phyloP scores from a whole-genome alignment of 2,888 invertebrate genomes.

The Drosophila fungiperda region DNA sequence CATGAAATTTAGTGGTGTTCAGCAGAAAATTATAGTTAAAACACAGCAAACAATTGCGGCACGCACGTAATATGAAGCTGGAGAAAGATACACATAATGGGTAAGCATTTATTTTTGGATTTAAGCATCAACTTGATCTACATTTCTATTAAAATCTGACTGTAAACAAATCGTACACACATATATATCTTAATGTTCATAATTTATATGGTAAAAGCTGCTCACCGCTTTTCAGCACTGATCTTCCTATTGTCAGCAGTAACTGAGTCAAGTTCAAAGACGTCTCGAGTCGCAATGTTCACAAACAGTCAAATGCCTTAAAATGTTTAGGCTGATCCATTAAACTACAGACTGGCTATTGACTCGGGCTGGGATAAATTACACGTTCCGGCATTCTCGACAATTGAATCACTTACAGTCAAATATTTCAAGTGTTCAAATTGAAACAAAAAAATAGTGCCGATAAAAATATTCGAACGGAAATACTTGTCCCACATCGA shows the following conservation, averaged over 20 bases:
- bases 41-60: constrained; percentile 64
- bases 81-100: constrained; percentile 25
- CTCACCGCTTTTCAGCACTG: constrained; percentile 7
- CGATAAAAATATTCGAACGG: background rate
- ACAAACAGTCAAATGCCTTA: constrained; percentile 46
- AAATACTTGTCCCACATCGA: background rate
- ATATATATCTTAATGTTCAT: background rate
- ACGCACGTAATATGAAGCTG: constrained; percentile 21
- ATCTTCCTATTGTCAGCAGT: background rate
- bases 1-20: constrained; percentile 62
- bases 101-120: constrained; percentile 54
- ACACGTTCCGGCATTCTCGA: constrained; percentile 10
- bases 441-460: background rate
- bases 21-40: constrained; percentile 63
- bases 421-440: background rate
- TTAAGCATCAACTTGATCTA: constrained; percentile 25
- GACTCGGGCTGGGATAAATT: constrained; percentile 49
- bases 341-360: constrained; percentile 62
- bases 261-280: constrained; percentile 74
- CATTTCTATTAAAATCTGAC: constrained; percentile 12
- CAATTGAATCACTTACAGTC: constrained; percentile 3
- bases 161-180: background rate
- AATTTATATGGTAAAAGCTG: background rate
- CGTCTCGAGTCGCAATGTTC: constrained; percentile 72
- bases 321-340: constrained; percentile 70